Conservation (phyloP, 2,113 vertebrate genomes). For the Oncorhynchus nerka region DNA sequence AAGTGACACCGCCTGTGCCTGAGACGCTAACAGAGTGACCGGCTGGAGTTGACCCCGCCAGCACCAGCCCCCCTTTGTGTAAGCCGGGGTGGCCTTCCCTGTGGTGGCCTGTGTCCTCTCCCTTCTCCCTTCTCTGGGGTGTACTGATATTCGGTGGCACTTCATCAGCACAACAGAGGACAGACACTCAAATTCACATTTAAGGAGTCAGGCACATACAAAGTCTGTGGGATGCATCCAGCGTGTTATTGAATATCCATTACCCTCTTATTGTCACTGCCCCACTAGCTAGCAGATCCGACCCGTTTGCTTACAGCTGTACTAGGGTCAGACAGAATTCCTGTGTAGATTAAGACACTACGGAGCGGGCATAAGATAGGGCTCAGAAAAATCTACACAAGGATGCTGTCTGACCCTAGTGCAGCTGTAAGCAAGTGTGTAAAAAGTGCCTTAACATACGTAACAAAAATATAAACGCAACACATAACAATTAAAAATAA, state of each 20-base stretch:
- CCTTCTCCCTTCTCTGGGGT: conserved; percentile 56
- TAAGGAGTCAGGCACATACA: conserved; percentile 37
- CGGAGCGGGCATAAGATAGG: too few species aligned
- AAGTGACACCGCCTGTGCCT: conserved; percentile 69
- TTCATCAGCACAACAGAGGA: conserved; percentile 59
- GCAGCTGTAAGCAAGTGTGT: too few species aligned
- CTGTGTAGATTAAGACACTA: too few species aligned
- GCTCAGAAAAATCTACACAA: too few species aligned
- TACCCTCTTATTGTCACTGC: not conserved
- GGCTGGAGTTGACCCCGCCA: conserved; percentile 54
- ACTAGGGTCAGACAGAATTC: too few species aligned
- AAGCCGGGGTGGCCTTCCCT: conserved; percentile 20
- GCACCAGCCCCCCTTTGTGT: conserved; percentile 33
- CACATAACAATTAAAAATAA: too few species aligned
- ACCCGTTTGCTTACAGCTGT: too few species aligned
- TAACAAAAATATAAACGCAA: too few species aligned
- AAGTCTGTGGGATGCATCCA: conserved; percentile 25
- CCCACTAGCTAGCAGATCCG: not conserved
- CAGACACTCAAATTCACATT: conserved; percentile 58
- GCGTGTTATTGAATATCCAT: conserved; percentile 41
- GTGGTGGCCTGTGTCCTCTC: conserved; percentile 31
- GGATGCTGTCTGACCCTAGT: too few species aligned
- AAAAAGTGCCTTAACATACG: too few species aligned
- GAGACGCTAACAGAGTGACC: conserved; percentile 66
- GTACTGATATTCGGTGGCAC: conserved; percentile 72